Evolutionary conservation across 2,113 vertebrate genomes (phyloP).

Genomic region (Lycocorax pyrrhopterus): DNA sequence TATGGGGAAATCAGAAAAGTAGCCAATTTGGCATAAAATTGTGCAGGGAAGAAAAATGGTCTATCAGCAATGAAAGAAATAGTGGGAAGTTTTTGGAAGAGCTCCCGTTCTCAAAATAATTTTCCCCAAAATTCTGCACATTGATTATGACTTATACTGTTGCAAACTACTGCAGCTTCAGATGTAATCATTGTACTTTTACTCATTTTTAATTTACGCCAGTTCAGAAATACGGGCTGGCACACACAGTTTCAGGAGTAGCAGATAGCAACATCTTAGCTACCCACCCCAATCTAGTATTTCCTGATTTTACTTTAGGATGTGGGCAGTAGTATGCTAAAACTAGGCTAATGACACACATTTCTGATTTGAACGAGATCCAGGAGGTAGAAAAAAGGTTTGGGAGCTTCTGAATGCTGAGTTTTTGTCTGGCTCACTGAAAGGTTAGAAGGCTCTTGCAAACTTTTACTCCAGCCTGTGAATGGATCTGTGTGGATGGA

Average conservation of each 20-base stretch:
- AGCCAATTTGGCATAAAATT: neutral
- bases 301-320: neutral
- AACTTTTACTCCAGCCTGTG: neutral
- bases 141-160: neutral
- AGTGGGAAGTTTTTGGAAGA: conserved; percentile 21
- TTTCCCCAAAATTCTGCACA: neutral
- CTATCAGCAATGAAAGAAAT: conserved; percentile 20
- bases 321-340: neutral
- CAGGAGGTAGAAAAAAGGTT: neutral
- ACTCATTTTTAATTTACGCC: neutral
- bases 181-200: neutral
- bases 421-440: neutral
- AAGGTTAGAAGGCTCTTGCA: neutral
- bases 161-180: neutral
- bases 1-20: conserved; percentile 24
- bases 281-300: neutral
- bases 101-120: neutral
- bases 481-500: neutral
- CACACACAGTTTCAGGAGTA: neutral
- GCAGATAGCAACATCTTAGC: neutral
- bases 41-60: neutral
- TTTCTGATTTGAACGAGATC: neutral
- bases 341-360: neutral
- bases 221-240: neutral
- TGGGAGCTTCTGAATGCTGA: neutral